Evolutionary conservation across 2,888 invertebrate genomes (phyloP), one percentile per base, ranked within the genome.

Genomic region (Agrotis clavis): DNA sequence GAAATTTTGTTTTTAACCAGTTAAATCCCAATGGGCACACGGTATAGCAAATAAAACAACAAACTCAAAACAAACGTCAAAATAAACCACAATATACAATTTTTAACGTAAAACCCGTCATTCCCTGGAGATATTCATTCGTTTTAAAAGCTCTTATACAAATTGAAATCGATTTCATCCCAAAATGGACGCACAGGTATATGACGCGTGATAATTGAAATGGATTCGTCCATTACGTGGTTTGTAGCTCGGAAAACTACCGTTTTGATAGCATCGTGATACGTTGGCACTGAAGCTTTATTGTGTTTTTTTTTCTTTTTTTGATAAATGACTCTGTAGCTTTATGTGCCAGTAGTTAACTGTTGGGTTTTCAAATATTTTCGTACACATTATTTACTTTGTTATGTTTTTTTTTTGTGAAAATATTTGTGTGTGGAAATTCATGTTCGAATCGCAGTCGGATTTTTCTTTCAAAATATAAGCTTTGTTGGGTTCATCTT

Each of bases 121-220:
- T 21, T 13, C 45, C n/a, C 30, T 48, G 1, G 60, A 63, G 67
- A 59, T 47, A 45, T 54, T 47, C 59, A 19, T 66, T 45, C 66
- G 60, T 80, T 84, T 82, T 65, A 79, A 79, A 85, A 81, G 82
- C 80, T 84, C 74, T 84, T 71, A 72, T 70, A 82, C 71, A 82
- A 87, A 86, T 88, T 86, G 85, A 74, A 86, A 86, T 85, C 77
- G 87, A 86, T 86, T 86, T 81, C 50, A 77, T 81, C 79, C 76
- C 77, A 71, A 80, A 77, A 64, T 69, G 66, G 67, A 65, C 67
- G 53, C 41, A 21, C 73, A 72, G 69, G 59, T 64, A 61, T 25
- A 50, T 56, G 68, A 56, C 45, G 45, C 11, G 47, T 50, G 53
- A 60, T 71, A 79, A 83, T 79, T 80, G 57, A 70, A 83, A 79